Evolutionary conservation across 1,140 invertebrate species (phyloP).

Genomic region (Bombus haemorrhoidalis): DNA sequence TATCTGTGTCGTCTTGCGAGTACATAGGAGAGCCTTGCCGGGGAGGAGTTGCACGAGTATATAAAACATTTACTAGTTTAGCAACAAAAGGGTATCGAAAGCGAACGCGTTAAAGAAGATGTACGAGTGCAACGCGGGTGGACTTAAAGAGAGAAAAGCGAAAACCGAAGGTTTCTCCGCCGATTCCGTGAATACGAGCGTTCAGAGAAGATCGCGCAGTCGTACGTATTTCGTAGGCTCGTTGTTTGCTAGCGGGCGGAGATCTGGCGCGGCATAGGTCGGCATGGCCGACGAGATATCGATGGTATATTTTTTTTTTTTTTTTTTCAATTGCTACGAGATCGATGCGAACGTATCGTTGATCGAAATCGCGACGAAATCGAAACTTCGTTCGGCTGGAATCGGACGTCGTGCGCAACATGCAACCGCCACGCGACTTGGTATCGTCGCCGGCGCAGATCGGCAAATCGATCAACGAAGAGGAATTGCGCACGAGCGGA

Average conservation of each 20-base stretch:
- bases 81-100: conserved; percentile 52
- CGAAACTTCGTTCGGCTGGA: not conserved
- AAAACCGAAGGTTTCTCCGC: not conserved
- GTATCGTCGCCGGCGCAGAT: no score
- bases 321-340: no score
- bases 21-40: conserved; percentile 54
- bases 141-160: conserved; percentile 15
- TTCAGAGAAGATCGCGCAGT: no score
- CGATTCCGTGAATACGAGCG: no score
- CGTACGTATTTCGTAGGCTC: not conserved
- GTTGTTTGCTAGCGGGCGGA: no score
- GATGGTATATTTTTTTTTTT: not conserved
- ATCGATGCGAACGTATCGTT: not conserved
- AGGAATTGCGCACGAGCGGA: not conserved
- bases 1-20: conserved; percentile 77
- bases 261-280: no score
- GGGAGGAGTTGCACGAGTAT: conserved; percentile 5
- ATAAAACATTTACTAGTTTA: conserved; percentile 57
- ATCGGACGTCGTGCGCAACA: no score
- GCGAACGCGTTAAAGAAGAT: conserved; percentile 52
- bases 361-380: not conserved
- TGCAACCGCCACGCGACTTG: no score
- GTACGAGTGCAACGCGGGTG: conserved; percentile 21
- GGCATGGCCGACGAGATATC: no score
- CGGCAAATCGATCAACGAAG: conserved; percentile 4